phyloP scores from a whole-genome alignment of 2,113 vertebrate genomes.

The Oreochromis niloticus region DNA sequence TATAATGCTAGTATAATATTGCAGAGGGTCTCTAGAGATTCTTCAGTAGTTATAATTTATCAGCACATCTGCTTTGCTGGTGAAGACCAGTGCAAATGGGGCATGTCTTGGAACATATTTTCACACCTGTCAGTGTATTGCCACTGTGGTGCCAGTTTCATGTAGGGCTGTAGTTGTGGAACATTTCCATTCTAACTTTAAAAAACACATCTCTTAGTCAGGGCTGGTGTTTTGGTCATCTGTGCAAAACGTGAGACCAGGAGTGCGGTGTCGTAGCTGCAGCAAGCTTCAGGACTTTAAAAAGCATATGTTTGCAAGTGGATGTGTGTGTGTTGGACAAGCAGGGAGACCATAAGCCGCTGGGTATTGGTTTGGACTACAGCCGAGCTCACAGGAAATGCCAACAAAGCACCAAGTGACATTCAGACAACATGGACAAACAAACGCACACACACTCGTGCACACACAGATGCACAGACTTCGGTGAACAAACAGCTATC shows the following conservation, averaged over 20 bases:
- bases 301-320: neutral
- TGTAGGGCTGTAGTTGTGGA: neutral
- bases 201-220: neutral
- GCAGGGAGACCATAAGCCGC: neutral
- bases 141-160: neutral
- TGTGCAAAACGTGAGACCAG: neutral
- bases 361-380: slow-evolving; percentile 35
- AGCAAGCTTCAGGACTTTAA: neutral
- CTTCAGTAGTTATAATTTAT: neutral
- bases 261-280: neutral
- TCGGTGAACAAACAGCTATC: neutral
- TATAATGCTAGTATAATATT: neutral
- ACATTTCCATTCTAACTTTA: neutral
- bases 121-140: neutral
- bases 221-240: neutral
- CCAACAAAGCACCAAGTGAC: slow-evolving; percentile 26
- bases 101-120: neutral
- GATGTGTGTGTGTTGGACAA: neutral
- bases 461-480: neutral
- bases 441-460: neutral
- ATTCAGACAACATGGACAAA: slow-evolving; percentile 2
- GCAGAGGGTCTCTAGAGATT: neutral
- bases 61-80: neutral
- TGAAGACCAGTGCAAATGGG: neutral
- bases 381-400: slow-evolving; percentile 21